Base-by-base conservation (phyloP, 1,140 invertebrate species). In the Daktulosphaira vitifoliae region DNA sequence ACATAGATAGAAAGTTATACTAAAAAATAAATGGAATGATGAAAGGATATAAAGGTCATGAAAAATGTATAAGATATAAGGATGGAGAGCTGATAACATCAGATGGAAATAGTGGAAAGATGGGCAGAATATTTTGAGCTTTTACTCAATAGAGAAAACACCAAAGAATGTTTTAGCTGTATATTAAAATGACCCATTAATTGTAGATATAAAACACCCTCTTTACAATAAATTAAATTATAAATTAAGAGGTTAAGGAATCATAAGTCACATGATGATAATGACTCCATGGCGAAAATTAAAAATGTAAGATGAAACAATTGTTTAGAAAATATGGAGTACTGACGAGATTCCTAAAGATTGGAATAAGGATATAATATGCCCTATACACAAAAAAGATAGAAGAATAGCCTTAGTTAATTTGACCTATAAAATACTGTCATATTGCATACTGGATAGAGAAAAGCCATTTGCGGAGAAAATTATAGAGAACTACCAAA, bases 361-460 rank as follows among this genome's bases (percentile, higher is more conserved):
- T 13, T 72, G 69, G 71, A 71, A 64, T 29, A 44, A 29, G 23
- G 64, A 38, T 7, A 65, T 71, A 29, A 68, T 71, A 5, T 39
- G 44, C 18, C 68, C 71, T 11, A 65, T 73, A n/a, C 65, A 68
- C 39, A 72, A 71, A 48, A 73, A 73, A 67, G 69, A 72, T 49
- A 65, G 71, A 44, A 70, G 71, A 15, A 70, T 69, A 18, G 49
- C 68, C 5, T 50, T 71, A 8, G 39, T 70, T 0, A 23, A 3
- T 37, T 23, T 50, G 6, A 49, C 33, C 11, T 69, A 69, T 25
- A 53, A 53, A 53, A 7, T 53, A 6, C 33, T 25, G 9, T 53
- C 51, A 9, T 26, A 26, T 25, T 25, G 23, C 23, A 22, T 53
- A 7, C 22, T 25, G 33, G 8, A 11, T 6, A 53, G 51, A 53